These are phyloP conservation scores for Euura saliciscinereae DNA, from an alignment of 1,140 invertebrate species.

Conservation along the genomic window DNA sequence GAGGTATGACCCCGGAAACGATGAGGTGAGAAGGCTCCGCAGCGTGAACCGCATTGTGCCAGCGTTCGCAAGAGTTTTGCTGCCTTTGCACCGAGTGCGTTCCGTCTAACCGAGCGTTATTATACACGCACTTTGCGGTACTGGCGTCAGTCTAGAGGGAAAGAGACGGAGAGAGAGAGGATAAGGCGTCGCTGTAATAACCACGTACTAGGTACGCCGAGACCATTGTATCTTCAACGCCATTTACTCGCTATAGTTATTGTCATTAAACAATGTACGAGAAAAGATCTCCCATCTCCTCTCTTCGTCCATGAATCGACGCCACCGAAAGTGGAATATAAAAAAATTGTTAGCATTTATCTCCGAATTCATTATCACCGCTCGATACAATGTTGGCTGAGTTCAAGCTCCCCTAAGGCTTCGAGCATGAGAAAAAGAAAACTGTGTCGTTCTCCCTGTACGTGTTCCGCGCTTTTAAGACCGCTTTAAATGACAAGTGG, in stretches of 20 bases:
- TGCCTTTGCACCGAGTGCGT: not conserved
- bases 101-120: not conserved
- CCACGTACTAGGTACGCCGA: not conserved
- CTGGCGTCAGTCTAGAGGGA: constrained; percentile 6
- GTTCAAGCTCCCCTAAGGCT: too few species aligned
- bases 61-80: not conserved
- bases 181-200: not conserved
- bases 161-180: too few species aligned
- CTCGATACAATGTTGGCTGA: too few species aligned
- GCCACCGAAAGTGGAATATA: too few species aligned
- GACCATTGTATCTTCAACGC: constrained; percentile 4
- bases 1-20: constrained; percentile 58
- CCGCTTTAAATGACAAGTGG: constrained; percentile 4
- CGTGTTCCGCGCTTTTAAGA: constrained; percentile 4
- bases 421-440: not conserved
- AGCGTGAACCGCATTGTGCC: not conserved
- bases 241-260: constrained; percentile 5
- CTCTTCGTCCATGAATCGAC: too few species aligned
- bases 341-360: too few species aligned
- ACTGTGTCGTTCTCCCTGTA: not conserved
- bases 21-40: constrained; percentile 23
- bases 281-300: constrained; percentile 3
- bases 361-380: too few species aligned
- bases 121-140: constrained; percentile 4
- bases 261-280: not conserved